These are phyloP conservation scores for Bicyclus anynana DNA, from an alignment of 1,140 invertebrate genomes.

Conservation along the genomic window DNA sequence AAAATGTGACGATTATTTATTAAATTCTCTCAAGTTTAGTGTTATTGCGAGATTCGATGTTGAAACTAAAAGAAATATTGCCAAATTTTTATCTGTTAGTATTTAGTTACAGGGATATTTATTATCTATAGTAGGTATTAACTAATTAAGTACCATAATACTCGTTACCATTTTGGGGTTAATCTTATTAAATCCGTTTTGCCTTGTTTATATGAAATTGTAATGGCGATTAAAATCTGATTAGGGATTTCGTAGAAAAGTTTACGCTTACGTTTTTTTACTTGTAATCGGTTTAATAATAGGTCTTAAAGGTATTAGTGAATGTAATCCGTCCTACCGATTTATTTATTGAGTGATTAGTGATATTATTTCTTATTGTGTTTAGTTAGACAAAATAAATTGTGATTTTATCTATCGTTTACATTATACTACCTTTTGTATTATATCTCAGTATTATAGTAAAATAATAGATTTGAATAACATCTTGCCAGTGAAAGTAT, in stretches of 20 bases:
- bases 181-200: conserved; percentile 11
- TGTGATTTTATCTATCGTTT: background rate
- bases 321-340: conserved; percentile 63
- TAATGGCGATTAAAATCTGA: conserved; percentile 13
- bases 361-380: conserved; percentile 8
- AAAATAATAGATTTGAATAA: conserved; percentile 18
- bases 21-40: background rate
- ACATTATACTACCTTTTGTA: background rate
- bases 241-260: conserved; percentile 31
- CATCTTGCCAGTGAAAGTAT: conserved; percentile 63
- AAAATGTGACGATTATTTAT: background rate
- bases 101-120: conserved; percentile 70
- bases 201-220: conserved; percentile 1
- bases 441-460: background rate
- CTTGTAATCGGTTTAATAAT: conserved; percentile 16
- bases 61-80: conserved; percentile 26
- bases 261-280: conserved; percentile 32
- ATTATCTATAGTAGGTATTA: conserved; percentile 34
- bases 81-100: conserved; percentile 42
- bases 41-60: conserved; percentile 5
- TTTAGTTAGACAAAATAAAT: background rate
- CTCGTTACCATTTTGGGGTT: conserved; percentile 50
- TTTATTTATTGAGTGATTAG: conserved; percentile 28
- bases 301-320: conserved; percentile 26
- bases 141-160: conserved; percentile 43